phyloP scores from a whole-genome alignment of 2,113 vertebrate genomes.

The Brienomyrus longianalis region DNA sequence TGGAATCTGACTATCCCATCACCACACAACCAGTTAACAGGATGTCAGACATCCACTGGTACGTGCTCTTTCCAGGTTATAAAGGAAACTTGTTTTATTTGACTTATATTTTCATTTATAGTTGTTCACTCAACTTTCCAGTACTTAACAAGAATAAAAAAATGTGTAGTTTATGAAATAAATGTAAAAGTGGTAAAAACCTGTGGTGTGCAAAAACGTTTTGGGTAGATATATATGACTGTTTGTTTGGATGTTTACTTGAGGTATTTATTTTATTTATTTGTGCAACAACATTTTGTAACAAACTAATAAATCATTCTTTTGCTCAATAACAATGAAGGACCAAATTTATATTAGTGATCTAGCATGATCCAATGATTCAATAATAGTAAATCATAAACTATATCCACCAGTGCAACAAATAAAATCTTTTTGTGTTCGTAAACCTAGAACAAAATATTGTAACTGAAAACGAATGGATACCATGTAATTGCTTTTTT shows the following conservation, averaged over 20 bases:
- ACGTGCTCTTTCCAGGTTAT: no score
- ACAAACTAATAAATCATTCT: not conserved
- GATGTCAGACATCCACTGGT: no score
- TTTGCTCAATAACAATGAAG: not conserved
- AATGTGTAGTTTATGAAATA: no score
- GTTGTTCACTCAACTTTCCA: no score
- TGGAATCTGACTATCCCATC: no score
- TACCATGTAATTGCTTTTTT: not conserved
- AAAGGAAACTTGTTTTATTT: no score
- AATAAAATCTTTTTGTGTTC: not conserved
- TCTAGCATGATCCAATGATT: not conserved
- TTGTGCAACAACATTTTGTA: not conserved
- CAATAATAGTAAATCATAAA: not conserved
- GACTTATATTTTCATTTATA: no score
- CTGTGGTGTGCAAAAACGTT: not conserved
- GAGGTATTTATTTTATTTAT: not conserved
- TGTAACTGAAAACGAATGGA: not conserved
- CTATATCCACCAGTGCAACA: not conserved
- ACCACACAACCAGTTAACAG: no score
- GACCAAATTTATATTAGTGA: not conserved
- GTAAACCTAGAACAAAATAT: not conserved
- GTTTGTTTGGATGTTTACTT: not conserved
- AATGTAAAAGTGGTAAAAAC: no score
- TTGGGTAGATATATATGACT: not conserved
- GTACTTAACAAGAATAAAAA: no score